A percentile compares a stretch with the other conserved stretches of the same genome.
Evolutionary conservation across 2,888 invertebrate genomes (phyloP).

Genomic region (Melinaea marsaeus): DNA sequence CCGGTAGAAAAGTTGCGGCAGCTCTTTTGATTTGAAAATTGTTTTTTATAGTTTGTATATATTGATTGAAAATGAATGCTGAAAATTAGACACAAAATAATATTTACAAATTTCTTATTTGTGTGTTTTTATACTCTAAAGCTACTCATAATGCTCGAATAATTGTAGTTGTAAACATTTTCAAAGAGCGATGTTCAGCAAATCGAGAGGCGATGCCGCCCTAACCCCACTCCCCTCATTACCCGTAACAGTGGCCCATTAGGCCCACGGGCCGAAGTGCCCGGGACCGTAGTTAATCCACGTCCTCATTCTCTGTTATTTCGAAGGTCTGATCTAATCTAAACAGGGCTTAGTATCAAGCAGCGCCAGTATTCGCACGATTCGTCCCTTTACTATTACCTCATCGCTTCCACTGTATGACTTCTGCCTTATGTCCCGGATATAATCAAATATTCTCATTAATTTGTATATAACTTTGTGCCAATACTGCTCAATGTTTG

Average conservation of each 20-base stretch:
- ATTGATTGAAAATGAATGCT: neutral
- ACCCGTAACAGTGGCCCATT: slow-evolving; percentile 74
- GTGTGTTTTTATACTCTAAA: neutral
- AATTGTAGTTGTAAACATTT: slow-evolving; percentile 41
- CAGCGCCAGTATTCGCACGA: slow-evolving; percentile 73
- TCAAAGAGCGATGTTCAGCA: slow-evolving; percentile 43
- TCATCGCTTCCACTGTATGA: slow-evolving; percentile 55
- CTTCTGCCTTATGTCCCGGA: slow-evolving; percentile 67
- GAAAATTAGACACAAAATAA: neutral
- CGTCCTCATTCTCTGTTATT: slow-evolving; percentile 79
- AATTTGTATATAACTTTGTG: slow-evolving; percentile 63
- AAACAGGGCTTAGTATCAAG: slow-evolving; percentile 76
- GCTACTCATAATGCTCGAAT: slow-evolving; percentile 14
- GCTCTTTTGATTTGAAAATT: neutral
- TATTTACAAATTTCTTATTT: neutral
- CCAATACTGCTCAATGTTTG: slow-evolving; percentile 39
- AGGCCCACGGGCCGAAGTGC: slow-evolving; percentile 74
- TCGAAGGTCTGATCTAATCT: slow-evolving; percentile 78
- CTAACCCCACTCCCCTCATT: slow-evolving; percentile 67
- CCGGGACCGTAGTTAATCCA: slow-evolving; percentile 78
- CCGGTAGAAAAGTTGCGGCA: slow-evolving; percentile 8
- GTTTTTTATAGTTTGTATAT: neutral
- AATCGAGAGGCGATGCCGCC: slow-evolving; percentile 46
- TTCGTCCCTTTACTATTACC: slow-evolving; percentile 74
- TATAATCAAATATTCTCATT: slow-evolving; percentile 54